phyloP scores from a whole-genome alignment of 2,888 invertebrate species.

The Drosophila histrio region DNA sequence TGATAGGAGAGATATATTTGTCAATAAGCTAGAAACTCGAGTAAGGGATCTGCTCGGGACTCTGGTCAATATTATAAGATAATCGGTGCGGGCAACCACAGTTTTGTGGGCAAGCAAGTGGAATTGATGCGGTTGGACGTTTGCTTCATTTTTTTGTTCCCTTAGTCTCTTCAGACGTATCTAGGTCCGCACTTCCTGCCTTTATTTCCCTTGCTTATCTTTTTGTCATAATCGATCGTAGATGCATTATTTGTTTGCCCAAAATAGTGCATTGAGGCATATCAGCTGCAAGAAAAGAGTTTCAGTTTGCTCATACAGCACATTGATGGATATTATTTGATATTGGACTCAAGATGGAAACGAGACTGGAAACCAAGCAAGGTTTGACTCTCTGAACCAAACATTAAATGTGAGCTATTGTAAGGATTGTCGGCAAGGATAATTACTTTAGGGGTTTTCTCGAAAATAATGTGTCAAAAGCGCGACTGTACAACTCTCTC shows the following conservation, averaged over 20 bases:
- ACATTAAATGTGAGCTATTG: slow-evolving; percentile 27
- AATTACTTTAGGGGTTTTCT: slow-evolving; percentile 53
- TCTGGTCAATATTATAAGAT: slow-evolving; percentile 61
- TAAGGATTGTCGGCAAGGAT: slow-evolving; percentile 48
- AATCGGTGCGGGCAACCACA: slow-evolving; percentile 53
- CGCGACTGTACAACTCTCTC: slow-evolving; percentile 38
- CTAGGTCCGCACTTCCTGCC: slow-evolving; percentile 54
- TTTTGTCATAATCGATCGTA: slow-evolving; percentile 44
- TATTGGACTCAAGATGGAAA: slow-evolving; percentile 10
- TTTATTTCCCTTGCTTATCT: slow-evolving; percentile 29
- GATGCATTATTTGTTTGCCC: slow-evolving; percentile 48
- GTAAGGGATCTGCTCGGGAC: slow-evolving; percentile 7
- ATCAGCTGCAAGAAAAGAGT: slow-evolving; percentile 55
- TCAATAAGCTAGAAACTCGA: slow-evolving; percentile 63
- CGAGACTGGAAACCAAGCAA: slow-evolving; percentile 1
- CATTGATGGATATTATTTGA: slow-evolving; percentile 13
- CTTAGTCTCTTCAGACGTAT: slow-evolving; percentile 1
- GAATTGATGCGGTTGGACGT: slow-evolving; percentile 47
- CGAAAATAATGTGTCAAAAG: slow-evolving; percentile 37
- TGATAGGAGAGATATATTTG: slow-evolving; percentile 33
- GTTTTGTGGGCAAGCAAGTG: slow-evolving; percentile 74
- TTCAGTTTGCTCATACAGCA: slow-evolving; percentile 28
- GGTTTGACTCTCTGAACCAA: neutral
- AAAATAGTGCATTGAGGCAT: slow-evolving; percentile 64
- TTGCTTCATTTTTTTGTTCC: neutral